Evolutionary conservation across 2,113 vertebrate genomes (phyloP), one percentile per base, ranked within the genome.

Genomic region (Diglossa brunneiventris): DNA sequence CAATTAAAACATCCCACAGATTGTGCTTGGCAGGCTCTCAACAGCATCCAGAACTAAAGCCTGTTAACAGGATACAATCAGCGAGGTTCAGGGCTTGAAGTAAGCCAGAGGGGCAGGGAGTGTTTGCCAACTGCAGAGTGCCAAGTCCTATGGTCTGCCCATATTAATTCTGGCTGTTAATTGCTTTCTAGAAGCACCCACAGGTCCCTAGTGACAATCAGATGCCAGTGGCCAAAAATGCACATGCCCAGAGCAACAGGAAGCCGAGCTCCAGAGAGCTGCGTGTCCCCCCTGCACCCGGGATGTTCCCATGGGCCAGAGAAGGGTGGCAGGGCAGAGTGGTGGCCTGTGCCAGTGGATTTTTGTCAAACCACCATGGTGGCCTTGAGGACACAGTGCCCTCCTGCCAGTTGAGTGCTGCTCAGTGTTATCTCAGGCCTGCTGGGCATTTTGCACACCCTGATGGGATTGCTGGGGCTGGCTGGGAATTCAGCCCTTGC

Each of bases 1-100:
- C 91, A 87, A 91, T 94, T 94, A 93, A 95, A 97, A 89, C 61
- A 81, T 90, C 86, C 92, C 84, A 76, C 56, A 83, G 52, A 47
- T 91, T 85, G 83, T 58, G 67, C 88, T 96, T 95, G 91, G 92
- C 93, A 95, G 70, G 27, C 23, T 69, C 68, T 58, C 85, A 85
- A 44, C 10, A 0, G 35, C 61, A 68, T 90, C 81, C 87, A 91
- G 77, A 94, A 70, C 73, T 79, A 55, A 80, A 88, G 69, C 63
- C 90, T 84, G 63, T 78, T 95, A 92, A 82, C 49, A 85, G 78
- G 74, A 93, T 66, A 87, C 49, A 78, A 37, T 91, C 89, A 83
- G 28, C 6, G 41, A 87, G 78, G 83, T 88, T 91, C 75, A 77
- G 68, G 85, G 35, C 42, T 80, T 89, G 53, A 87, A 88, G 66